Evolutionary conservation across 1,140 invertebrate species (phyloP), one percentile per base, ranked within the genome.

Genomic region (Pseudomyrmex flavicornis): DNA sequence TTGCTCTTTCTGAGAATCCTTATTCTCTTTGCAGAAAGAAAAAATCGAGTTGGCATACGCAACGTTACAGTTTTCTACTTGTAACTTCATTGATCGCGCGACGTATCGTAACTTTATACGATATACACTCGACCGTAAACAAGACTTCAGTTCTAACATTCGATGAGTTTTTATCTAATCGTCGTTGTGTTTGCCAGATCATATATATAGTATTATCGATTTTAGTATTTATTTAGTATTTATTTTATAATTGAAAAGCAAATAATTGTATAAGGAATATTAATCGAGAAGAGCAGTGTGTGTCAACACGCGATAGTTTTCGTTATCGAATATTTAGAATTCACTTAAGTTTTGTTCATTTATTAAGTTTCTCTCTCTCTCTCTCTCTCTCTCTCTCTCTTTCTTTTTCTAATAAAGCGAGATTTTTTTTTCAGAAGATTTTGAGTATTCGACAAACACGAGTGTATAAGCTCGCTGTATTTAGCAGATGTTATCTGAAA

Each of bases 151-250:
- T 35, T 56, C 8, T 20, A 54, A 15, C 10, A 54, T 66, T 66
- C n/a, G 7, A 17, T 2, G 8, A 77, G 15, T 56, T 77, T 13
- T 56, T 77, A 77, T 66, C 62, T 77, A 77, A 77, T 77, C 62
- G 2, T 50, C 13, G n/a, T 35, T 12, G 13, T 52, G 13, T 10
- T 52, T 52, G 7, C 44, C 26, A 7, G 12, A 35, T 48, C 63
- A 4, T 17, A 26, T 48, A 50, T 61, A 0, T 3, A 15, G 0
- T 12, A 17, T 52, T 44, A n/a, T 15, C 22, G 20, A 3, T 9
- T 52, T 59, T 59, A 59, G 5, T 35, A 35, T 35, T 7, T 5
- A 35, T 44, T 65, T 35, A 13, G 50, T 22, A 65, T 63, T 46
- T 12, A 66, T 68, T 20, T 68, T 48, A 17, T 5, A 15, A 35